Base-by-base conservation (phyloP, 2,113 vertebrate species). In the Syngnathoides biaculeatus region DNA sequence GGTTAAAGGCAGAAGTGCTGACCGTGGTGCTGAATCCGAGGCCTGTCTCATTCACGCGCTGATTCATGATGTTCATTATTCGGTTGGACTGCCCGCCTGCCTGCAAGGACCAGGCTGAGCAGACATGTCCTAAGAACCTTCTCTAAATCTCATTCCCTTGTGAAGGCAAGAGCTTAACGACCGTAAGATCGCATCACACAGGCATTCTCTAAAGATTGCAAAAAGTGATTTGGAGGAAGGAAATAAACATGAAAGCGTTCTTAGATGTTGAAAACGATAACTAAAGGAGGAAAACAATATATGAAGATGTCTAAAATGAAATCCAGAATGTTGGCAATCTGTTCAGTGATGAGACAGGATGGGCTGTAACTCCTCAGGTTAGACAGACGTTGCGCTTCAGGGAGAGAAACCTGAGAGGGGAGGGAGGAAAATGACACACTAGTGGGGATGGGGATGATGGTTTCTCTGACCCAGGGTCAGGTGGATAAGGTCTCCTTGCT, bases 1-100 rank as follows among this genome's bases (percentile, higher is more conserved):
- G 67, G 68, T 78, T 73, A 71, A 75, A 68, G 61, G 69, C 40
- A 78, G 63, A 78, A 65, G 73, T 74, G 62, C 78, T 85, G 75
- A 79, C 71, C 27, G 11, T 8, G 67, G 60, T 10, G 50, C 67
- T n/a, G 64, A 62, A 74, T 53, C 24, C 73, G 68, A 9, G 1
- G 64, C 43, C 38, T 70, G 69, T 73, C 71, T 77, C 42, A 35
- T 79, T 73, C 52, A 22, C 10, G 10, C 67, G 15, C 59, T 77
- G 75, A 83, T 81, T 78, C 67, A 81, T 68, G 42, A 24, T 22
- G 2, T 45, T 67, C 59, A 48, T 85, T 78, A 81, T 77, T 72
- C 27, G 50, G 56, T 61, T 0, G 20, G 72, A 74, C 15, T 26
- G 52, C 3, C 57, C 43, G 71, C 66, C 55, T 63, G 69, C 30